A percentile compares a stretch with the other conserved stretches of the same genome.
Conservation (phyloP, 2,113 vertebrate genomes). For the Desmodus rotundus region DNA sequence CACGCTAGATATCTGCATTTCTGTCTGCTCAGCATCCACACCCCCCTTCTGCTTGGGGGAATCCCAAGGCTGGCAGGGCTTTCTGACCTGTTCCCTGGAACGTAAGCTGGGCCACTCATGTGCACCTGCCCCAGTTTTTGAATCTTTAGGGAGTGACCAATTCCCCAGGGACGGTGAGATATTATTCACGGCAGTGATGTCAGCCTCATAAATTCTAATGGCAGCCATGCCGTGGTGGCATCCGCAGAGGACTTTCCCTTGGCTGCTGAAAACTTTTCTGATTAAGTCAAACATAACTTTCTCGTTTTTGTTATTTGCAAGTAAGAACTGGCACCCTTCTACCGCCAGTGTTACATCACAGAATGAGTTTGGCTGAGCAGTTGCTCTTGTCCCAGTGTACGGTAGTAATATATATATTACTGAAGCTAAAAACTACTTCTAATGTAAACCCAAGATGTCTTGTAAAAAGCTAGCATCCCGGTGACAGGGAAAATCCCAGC, state of each 20-base stretch:
- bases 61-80: background rate
- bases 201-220: background rate
- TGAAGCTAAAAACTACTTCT: background rate
- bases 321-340: background rate
- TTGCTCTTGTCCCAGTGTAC: background rate
- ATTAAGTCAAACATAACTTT: background rate
- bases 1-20: background rate
- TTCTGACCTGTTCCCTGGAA: background rate
- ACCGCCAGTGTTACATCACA: background rate
- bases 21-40: background rate
- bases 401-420: background rate
- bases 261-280: background rate
- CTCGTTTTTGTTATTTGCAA: background rate
- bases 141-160: background rate
- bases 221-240: fast-evolving
- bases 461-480: background rate
- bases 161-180: background rate
- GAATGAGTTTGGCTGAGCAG: background rate
- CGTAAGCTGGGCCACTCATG: background rate
- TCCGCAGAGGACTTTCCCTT: background rate
- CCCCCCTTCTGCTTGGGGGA: background rate
- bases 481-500: background rate
- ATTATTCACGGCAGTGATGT: background rate
- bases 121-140: background rate
- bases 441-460: background rate